A percentile compares a stretch with the other conserved stretches of the same genome.
phyloP scores from a whole-genome alignment of 2,797 vertebrate species.

The Kryptopterus vitreolus region DNA sequence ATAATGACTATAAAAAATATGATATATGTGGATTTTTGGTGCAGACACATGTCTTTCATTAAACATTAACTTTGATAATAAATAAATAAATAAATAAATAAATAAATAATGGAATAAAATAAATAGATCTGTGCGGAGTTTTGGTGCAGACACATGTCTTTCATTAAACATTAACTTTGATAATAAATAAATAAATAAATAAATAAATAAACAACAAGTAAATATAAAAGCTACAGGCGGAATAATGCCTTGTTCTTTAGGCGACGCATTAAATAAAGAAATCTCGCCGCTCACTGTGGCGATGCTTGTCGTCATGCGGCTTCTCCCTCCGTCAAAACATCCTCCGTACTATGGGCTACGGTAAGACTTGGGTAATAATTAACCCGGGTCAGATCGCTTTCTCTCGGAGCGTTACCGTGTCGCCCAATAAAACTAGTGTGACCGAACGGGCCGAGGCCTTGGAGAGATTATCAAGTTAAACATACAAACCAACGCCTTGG shows the following conservation, averaged over 20 bases:
- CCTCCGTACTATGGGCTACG: not conserved
- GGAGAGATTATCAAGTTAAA: slow-evolving; percentile 15
- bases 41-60: slow-evolving; percentile 13
- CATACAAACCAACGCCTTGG: not conserved
- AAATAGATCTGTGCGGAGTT: too few relatives aligned
- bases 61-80: slow-evolving; percentile 39
- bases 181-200: not conserved
- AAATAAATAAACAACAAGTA: not conserved
- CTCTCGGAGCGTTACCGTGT: not conserved
- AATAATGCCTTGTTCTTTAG: not conserved
- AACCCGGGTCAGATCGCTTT: not conserved
- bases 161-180: slow-evolving; percentile 41
- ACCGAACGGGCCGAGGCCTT: not conserved
- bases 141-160: slow-evolving; percentile 2
- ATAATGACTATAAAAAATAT: too few relatives aligned
- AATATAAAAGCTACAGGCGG: not conserved
- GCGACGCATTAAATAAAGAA: slow-evolving; percentile 18
- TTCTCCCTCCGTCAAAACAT: not conserved
- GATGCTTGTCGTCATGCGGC: not conserved
- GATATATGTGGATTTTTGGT: too few relatives aligned
- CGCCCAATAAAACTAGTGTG: not conserved
- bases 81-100: not conserved
- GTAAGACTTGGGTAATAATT: not conserved
- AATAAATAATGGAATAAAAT: not conserved
- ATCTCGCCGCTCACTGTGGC: not conserved